Conservation (phyloP, 2,113 vertebrate species). For the Echinops telfairi region DNA sequence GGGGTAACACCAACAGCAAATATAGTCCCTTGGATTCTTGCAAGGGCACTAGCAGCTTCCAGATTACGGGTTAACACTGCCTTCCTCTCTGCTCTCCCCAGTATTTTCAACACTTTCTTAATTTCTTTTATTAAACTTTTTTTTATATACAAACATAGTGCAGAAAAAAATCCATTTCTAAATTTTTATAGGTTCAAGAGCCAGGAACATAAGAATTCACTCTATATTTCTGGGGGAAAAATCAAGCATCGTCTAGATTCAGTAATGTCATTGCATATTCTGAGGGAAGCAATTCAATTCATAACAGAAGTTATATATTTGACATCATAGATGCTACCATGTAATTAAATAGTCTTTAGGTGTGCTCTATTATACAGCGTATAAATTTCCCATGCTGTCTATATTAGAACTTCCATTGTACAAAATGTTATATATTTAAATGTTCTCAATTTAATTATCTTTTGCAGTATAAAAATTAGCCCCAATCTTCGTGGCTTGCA, state of each 20-base stretch:
- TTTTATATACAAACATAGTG: too few species aligned
- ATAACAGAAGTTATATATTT: too few species aligned
- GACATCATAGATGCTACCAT: too few species aligned
- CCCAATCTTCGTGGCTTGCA: not conserved
- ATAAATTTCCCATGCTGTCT: not conserved
- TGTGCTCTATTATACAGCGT: not conserved
- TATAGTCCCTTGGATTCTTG: not conserved
- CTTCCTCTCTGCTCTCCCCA: not conserved
- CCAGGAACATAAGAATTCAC: too few species aligned
- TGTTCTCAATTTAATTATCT: not conserved
- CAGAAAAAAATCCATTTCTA: too few species aligned
- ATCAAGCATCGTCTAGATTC: too few species aligned
- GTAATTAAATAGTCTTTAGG: not conserved
- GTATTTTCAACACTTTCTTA: not conserved
- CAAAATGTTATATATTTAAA: conserved; percentile 6
- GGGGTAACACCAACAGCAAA: not conserved
- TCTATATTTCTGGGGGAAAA: too few species aligned
- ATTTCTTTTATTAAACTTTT: not conserved
- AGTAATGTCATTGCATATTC: too few species aligned
- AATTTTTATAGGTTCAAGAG: too few species aligned
- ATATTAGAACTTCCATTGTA: not conserved
- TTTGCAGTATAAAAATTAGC: not conserved
- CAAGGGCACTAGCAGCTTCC: not conserved
- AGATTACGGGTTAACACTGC: not conserved
- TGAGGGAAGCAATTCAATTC: too few species aligned